Evolutionary conservation across 2,797 vertebrate genomes (phyloP), one percentile per base, ranked within the genome.

Genomic region (Pangasius djambal): DNA sequence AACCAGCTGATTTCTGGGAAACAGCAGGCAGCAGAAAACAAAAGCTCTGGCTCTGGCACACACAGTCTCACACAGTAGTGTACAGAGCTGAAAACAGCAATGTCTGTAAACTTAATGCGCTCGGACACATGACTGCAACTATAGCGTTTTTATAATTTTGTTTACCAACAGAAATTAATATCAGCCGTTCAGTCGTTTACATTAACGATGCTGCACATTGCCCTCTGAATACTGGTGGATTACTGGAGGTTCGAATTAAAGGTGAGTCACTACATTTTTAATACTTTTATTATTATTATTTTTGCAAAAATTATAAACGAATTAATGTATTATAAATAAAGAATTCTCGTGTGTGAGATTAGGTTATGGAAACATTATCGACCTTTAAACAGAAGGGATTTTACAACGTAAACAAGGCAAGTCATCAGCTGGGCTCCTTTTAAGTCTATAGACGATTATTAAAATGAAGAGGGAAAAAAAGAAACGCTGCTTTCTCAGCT

Each of bases 1-100:
- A 5, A 10, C 16, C 40, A 25, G 6, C 20, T 84, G 87, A 75
- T 75, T 88, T 83, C 87, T 37, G 18, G 59, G 81, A 88, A 88
- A 83, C 69, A 3, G 40, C 31, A 20, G 40, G 4, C 8, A 8
- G 15, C 2, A 20, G 13, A 16, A 22, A 48, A 67, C 4, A 40
- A 67, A 20, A 25, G 18, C 13, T 31, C 6, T 31, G 55, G 1
- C 50, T 44, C 52, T 55, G 52, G 52, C 15, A 1, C 31, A 34
- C 12, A 57, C 5, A 34, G 50, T 55, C 9, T 10, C 48, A 28
- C 5, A 18, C 4, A 40, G 25, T 25, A 69, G 37, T 37, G 9
- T 25, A 57, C 0, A 57, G 3, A 10, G 15, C 18, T 55, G n/a
- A 18, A 4, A 2, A 28, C 6, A 3, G 8, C 44, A 61, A 82